Evolutionary conservation across 2,888 invertebrate species (phyloP).

Genomic region (Adela reaumurella): DNA sequence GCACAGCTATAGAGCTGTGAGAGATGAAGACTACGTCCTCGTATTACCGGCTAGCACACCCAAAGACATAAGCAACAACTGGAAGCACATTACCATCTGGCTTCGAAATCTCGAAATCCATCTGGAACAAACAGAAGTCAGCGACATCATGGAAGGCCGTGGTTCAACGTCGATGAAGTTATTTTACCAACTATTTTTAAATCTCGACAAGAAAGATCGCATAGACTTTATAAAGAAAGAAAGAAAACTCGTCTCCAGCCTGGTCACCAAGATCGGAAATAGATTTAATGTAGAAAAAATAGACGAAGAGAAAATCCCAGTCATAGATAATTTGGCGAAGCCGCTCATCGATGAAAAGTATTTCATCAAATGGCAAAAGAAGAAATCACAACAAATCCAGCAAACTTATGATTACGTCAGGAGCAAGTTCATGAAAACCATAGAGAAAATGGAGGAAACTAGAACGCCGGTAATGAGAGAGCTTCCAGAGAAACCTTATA

Average conservation of each 20-base stretch:
- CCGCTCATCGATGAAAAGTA: constrained; percentile 43
- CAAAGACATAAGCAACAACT: constrained; percentile 46
- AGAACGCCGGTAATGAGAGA: constrained; percentile 19
- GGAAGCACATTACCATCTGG: constrained; percentile 51
- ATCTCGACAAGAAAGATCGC: constrained; percentile 55
- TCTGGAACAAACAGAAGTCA: constrained; percentile 36
- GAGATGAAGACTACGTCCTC: constrained; percentile 46
- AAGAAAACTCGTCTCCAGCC: constrained; percentile 32
- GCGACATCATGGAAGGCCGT: constrained; percentile 43
- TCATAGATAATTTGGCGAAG: constrained; percentile 36
- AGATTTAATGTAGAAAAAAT: constrained; percentile 34
- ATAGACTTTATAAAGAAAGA: constrained; percentile 51
- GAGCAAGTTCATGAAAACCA: constrained; percentile 36
- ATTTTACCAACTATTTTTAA: constrained; percentile 60
- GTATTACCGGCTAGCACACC: constrained; percentile 34
- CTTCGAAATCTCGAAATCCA: constrained; percentile 43
- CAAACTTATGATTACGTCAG: constrained; percentile 36
- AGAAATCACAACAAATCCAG: constrained; percentile 40
- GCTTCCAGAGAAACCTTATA: constrained; percentile 14
- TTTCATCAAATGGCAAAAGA: constrained; percentile 57
- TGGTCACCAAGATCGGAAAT: constrained; percentile 34
- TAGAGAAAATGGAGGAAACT: constrained; percentile 28
- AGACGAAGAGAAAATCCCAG: constrained; percentile 25
- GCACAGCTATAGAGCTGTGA: constrained; percentile 56
- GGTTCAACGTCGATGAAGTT: constrained; percentile 51